Percentiles rank a stretch among this genome's conserved stretches.
Conservation (phyloP, 2,113 vertebrate genomes). For the Anolis carolinensis region DNA sequence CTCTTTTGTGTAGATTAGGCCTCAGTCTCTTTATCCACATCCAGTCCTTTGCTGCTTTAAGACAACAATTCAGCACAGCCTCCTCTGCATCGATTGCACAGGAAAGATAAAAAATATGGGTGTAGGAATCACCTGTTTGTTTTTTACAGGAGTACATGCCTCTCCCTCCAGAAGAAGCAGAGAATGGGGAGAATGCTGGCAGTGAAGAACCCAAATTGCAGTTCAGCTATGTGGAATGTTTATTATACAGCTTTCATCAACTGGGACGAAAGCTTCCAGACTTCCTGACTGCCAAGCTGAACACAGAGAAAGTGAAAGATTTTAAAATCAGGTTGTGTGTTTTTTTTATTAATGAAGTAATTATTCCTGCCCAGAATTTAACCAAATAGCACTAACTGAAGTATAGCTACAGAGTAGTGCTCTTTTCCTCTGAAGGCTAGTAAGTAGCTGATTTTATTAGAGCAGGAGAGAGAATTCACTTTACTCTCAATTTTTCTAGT, state of each 20-base stretch:
- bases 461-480: too few species aligned
- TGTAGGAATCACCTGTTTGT: constrained; percentile 11
- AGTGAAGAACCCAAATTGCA: constrained; percentile 95
- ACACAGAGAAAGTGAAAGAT: constrained; percentile 94
- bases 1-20: too few species aligned
- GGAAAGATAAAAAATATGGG: neutral
- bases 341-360: neutral
- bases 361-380: neutral
- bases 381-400: neutral
- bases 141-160: constrained; percentile 92
- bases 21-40: too few species aligned
- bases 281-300: constrained; percentile 94
- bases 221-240: constrained; percentile 97
- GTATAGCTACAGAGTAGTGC: neutral
- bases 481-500: neutral
- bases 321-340: constrained; percentile 92
- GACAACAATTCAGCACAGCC: too few species aligned
- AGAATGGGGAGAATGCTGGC: constrained; percentile 91
- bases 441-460: too few species aligned
- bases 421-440: neutral
- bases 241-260: constrained; percentile 95
- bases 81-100: too few species aligned
- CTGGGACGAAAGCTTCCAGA: constrained; percentile 95
- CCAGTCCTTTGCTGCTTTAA: too few species aligned
- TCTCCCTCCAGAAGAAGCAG: constrained; percentile 93